Evolutionary conservation across 2,888 invertebrate genomes (phyloP).

Genomic region (Cataglyphis cursor): DNA sequence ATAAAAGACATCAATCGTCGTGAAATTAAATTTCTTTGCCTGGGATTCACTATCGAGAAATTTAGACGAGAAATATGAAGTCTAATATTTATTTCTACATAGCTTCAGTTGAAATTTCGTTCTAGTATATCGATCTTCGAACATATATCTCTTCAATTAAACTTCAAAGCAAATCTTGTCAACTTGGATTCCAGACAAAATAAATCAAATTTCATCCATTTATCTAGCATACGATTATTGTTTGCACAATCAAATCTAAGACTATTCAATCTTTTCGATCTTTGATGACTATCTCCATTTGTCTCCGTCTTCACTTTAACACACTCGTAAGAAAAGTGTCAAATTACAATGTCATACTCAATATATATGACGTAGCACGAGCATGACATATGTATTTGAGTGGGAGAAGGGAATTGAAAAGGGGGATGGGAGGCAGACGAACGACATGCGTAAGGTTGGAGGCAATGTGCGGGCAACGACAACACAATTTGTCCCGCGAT

Average conservation of each 20-base stretch:
- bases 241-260: background rate
- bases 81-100: background rate
- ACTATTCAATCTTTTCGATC: background rate
- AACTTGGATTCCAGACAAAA: background rate
- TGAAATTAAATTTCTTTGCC: conserved; percentile 37
- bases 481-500: conserved; percentile 31
- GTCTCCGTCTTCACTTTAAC: background rate
- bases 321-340: background rate
- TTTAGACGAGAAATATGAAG: background rate
- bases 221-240: background rate
- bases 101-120: background rate
- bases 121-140: background rate
- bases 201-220: background rate
- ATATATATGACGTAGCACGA: background rate
- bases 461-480: background rate
- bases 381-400: background rate
- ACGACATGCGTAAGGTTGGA: conserved; percentile 11
- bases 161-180: background rate
- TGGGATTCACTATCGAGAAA: background rate
- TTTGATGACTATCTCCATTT: background rate
- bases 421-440: background rate
- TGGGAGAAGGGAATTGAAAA: background rate
- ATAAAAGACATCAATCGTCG: conserved; percentile 35
- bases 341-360: background rate
- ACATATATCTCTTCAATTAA: background rate